Evolutionary conservation across 2,113 vertebrate species (phyloP).

Genomic region (Haemorhous mexicanus): DNA sequence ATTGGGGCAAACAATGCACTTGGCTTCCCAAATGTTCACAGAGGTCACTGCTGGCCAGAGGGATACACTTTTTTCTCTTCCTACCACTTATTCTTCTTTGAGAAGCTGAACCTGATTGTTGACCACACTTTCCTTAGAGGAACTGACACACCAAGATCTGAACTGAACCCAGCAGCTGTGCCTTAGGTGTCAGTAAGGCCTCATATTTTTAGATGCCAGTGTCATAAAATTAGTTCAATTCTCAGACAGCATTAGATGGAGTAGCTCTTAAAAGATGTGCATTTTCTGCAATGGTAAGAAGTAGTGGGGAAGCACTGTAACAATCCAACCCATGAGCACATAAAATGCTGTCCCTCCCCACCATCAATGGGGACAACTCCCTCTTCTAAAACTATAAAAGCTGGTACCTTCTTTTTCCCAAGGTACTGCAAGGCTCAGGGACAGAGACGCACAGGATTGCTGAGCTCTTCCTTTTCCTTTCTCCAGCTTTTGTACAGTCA

Average conservation of each 20-base stretch:
- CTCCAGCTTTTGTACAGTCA: not conserved
- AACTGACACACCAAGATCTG: not conserved
- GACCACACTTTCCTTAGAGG: not conserved
- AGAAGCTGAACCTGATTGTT: not conserved
- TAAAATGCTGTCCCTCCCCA: not conserved
- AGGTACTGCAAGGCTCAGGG: not conserved
- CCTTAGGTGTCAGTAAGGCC: not conserved
- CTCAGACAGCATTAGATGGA: not conserved
- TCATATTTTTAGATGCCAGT: not conserved
- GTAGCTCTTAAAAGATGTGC: not conserved
- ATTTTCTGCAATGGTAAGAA: not conserved
- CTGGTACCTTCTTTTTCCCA: not conserved
- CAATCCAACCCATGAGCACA: not conserved
- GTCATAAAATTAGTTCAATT: not conserved
- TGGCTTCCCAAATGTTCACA: not conserved
- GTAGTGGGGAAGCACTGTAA: not conserved
- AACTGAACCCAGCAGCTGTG: not conserved
- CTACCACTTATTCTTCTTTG: not conserved
- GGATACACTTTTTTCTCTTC: not conserved
- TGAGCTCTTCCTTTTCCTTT: not conserved
- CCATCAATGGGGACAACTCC: not conserved
- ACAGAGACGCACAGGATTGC: not conserved
- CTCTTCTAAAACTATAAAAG: not conserved
- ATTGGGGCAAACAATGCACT: not conserved
- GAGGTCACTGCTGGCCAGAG: not conserved